These are phyloP conservation scores for Shinisaurus crocodilurus DNA, from an alignment of 2,113 vertebrate genomes.

Conservation along the genomic window DNA sequence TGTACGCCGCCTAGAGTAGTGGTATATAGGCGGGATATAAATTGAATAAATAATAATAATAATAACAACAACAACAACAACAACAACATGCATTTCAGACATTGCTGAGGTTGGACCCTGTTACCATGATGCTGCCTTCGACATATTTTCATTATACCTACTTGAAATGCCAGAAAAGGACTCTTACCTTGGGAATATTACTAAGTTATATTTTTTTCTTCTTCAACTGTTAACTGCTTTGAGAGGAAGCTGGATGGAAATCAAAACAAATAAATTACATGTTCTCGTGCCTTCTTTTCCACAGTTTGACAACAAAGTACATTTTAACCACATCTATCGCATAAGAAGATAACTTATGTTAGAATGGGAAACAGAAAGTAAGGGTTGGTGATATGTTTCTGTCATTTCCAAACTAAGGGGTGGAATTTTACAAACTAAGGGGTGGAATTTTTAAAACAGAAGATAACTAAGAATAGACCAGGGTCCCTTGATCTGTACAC, in stretches of 20 bases:
- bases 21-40: too few species aligned
- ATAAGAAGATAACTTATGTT: too few species aligned
- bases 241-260: background rate
- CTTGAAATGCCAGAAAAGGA: background rate
- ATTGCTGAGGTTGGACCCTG: background rate
- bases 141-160: background rate
- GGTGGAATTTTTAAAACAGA: too few species aligned
- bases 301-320: background rate
- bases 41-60: too few species aligned
- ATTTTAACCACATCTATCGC: rapidly evolving
- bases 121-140: background rate
- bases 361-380: constrained; percentile 38
- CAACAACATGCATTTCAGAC: background rate
- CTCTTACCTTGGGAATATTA: background rate
- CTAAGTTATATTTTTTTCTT: background rate
- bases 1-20: too few species aligned
- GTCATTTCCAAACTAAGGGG: constrained; percentile 57
- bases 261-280: background rate
- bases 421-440: constrained; percentile 54
- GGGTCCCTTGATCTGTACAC: background rate
- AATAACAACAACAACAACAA: too few species aligned
- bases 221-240: background rate
- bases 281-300: background rate
- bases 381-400: constrained; percentile 61
- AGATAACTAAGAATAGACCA: background rate